Base-by-base conservation (phyloP, 2,113 vertebrate species). In the Mola mola region DNA sequence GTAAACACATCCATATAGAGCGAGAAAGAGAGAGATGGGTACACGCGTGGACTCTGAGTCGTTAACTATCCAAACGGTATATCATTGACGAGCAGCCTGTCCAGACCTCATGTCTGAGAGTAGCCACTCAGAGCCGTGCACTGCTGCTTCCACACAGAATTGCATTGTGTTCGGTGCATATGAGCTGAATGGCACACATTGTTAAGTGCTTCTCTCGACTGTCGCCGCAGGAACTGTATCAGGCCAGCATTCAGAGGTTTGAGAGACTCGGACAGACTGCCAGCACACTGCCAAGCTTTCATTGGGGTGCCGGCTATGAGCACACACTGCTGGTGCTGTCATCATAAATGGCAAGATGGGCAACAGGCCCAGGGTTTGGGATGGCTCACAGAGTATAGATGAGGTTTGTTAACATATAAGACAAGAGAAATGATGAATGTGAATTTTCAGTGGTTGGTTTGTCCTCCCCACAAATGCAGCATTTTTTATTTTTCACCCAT, bases 111-210 rank as follows among this genome's bases (percentile, higher is more conserved):
- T 72, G 65, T 51, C 33, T 3, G 56, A 76, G 67, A 65, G 17
- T 9, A 41, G 56, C 64, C 25, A n/a, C n/a, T n/a, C 34, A 25
- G 22, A 64, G 42, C 50, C 58, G 75, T 29, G 51, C 66, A 75
- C 60, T 17, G 57, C 63, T 61, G 77, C 51, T 17, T 38, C 49
- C 72, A 83, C 55, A 82, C 48, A 82, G 78, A 44, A 51, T 13
- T 4, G 44, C 76, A 66, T 89, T 91, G 87, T 91, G 58, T 46
- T 42, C 34, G 31, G 48, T 22, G 52, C 3, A 3, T 47, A 31
- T 20, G 13, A 9, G 66, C 25, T 89, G 81, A 92, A 91, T 78
- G 66, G 44, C 1, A 1, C 17, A 38, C 31, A 86, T 90, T 92
- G 86, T 90, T 36, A 8, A 50, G 58, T 10, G 42, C 26, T 28